phyloP scores from a whole-genome alignment of 2,113 vertebrate genomes.

The Bos indicus region DNA sequence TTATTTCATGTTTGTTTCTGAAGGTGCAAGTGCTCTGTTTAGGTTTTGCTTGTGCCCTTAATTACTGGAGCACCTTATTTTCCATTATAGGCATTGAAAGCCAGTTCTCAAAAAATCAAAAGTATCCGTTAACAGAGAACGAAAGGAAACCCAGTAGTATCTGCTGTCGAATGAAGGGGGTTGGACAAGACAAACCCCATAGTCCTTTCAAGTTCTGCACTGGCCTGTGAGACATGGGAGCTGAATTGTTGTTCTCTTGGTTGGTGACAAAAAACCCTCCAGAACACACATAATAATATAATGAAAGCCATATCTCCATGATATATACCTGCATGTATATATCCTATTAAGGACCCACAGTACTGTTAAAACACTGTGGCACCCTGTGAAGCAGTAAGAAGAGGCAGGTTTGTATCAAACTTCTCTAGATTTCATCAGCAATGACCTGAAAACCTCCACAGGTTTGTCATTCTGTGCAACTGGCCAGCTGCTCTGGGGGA shows the following conservation, averaged over 20 bases:
- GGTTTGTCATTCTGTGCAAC: neutral
- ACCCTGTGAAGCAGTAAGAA: slow-evolving; percentile 63
- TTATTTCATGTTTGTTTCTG: slow-evolving; percentile 81
- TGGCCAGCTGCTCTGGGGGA: neutral
- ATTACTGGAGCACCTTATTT: slow-evolving; percentile 76
- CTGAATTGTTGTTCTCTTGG: slow-evolving; percentile 72
- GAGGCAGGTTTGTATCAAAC: slow-evolving; percentile 73
- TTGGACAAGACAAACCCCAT: neutral
- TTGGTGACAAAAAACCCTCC: slow-evolving; percentile 64
- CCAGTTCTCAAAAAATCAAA: slow-evolving; percentile 64
- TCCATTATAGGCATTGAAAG: slow-evolving; percentile 71
- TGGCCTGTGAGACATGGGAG: slow-evolving; percentile 69
- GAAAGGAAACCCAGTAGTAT: neutral
- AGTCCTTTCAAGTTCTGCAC: slow-evolving; percentile 29
- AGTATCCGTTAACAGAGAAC: slow-evolving; percentile 46
- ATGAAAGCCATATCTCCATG: slow-evolving; percentile 81
- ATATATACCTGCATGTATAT: slow-evolving; percentile 61
- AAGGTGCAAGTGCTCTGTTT: slow-evolving; percentile 67
- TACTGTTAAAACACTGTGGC: slow-evolving; percentile 75
- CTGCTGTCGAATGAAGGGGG: neutral
- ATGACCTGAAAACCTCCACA: neutral
- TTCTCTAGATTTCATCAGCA: slow-evolving; percentile 71
- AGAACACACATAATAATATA: slow-evolving; percentile 77
- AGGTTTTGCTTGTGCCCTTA: slow-evolving; percentile 73
- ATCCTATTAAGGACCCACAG: slow-evolving; percentile 76